Evolutionary conservation across 2,888 invertebrate species (phyloP).

Genomic region (Colletes collaris): DNA sequence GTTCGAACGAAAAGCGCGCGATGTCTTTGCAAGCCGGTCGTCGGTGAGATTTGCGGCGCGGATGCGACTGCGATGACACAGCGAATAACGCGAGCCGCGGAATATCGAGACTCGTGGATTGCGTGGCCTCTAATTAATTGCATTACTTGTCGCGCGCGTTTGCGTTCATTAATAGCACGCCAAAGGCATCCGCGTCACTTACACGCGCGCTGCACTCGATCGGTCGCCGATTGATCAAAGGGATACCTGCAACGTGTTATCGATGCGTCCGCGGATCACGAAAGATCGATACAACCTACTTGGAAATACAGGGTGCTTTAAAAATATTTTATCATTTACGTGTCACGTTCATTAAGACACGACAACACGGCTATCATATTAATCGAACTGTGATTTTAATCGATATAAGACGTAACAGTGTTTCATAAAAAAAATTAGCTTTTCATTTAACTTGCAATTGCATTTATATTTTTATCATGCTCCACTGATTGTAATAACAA

Average conservation of each 20-base stretch:
- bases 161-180: constrained; percentile 52
- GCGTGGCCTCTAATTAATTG: constrained; percentile 60
- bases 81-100: not conserved
- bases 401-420: too few relatives aligned
- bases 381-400: too few relatives aligned
- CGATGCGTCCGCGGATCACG: constrained; percentile 37
- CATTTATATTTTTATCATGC: too few relatives aligned
- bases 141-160: constrained; percentile 59
- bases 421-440: too few relatives aligned
- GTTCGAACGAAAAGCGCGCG: not conserved
- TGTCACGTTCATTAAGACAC: too few relatives aligned
- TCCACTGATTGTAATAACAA: too few relatives aligned
- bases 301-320: not conserved
- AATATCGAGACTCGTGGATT: constrained; percentile 27
- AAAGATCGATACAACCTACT: constrained; percentile 44
- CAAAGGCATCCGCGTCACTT: constrained; percentile 57
- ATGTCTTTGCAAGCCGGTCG: constrained; percentile 3
- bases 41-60: constrained; percentile 4
- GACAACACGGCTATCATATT: too few relatives aligned
- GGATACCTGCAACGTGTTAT: constrained; percentile 39
- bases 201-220: constrained; percentile 44
- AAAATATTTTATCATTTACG: too few relatives aligned
- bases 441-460: too few relatives aligned
- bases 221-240: constrained; percentile 65
- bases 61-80: constrained; percentile 2